These are phyloP conservation scores for Distichodus sexfasciatus DNA, from an alignment of 2,797 vertebrate genomes.

Conservation along the genomic window DNA sequence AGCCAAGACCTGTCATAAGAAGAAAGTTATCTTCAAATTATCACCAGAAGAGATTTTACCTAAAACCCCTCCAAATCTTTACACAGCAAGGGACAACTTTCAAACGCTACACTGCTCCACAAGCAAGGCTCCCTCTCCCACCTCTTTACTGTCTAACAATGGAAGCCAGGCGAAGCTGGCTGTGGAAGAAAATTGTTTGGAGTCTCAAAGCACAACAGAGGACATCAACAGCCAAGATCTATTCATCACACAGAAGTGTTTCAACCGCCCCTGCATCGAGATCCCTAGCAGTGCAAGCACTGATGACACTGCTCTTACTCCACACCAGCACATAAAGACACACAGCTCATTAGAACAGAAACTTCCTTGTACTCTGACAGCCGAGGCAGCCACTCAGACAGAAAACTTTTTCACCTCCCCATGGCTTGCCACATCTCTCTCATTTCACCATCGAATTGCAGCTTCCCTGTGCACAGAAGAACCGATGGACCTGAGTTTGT, in stretches of 20 bases:
- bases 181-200: slow-evolving; percentile 1
- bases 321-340: neutral
- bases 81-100: neutral
- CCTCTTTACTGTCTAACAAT: neutral
- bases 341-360: neutral
- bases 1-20: slow-evolving; percentile 56
- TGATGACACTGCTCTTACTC: neutral
- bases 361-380: neutral
- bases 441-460: slow-evolving; percentile 48
- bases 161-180: neutral
- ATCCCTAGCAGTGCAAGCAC: slow-evolving; percentile 50
- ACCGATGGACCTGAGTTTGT: slow-evolving; percentile 71
- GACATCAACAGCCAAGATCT: slow-evolving; percentile 75
- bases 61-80: neutral
- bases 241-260: slow-evolving; percentile 78
- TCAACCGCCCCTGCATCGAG: slow-evolving; percentile 48
- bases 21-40: slow-evolving; percentile 65
- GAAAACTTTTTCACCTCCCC: slow-evolving; percentile 71
- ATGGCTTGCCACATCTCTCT: slow-evolving; percentile 54
- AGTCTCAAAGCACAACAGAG: slow-evolving; percentile 58
- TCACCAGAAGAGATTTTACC: slow-evolving; percentile 7
- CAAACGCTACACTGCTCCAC: neutral
- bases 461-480: neutral
- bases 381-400: slow-evolving; percentile 69
- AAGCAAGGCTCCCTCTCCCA: neutral